These are phyloP conservation scores for Porites australiensis DNA, from an alignment of 64 coral and sea anemone genomes.

Conservation along the genomic window DNA sequence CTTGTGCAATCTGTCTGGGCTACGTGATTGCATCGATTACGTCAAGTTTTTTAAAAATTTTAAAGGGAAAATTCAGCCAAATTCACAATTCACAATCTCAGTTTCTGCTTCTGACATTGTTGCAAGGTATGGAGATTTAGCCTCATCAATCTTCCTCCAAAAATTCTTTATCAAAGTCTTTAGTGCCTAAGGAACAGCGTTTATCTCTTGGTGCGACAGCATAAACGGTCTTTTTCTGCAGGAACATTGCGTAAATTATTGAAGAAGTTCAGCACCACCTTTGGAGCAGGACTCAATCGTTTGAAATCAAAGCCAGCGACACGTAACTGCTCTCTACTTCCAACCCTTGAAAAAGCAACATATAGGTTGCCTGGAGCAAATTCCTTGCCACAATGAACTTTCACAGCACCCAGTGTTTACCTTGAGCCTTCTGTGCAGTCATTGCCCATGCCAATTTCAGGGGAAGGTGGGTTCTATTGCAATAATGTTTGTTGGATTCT, in stretches of 20 bases:
- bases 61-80: no score
- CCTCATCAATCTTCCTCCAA: no score
- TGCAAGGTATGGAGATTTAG: no score
- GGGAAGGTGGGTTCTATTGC: not conserved
- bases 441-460: conserved; percentile 22
- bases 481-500: not conserved
- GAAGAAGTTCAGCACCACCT: conserved; percentile 16
- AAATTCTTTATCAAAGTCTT: no score
- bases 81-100: no score
- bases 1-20: no score
- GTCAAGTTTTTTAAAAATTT: no score
- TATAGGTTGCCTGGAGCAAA: conserved; percentile 32
- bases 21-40: no score
- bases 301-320: not conserved
- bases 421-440: conserved; percentile 19
- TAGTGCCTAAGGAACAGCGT: no score
- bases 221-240: not conserved
- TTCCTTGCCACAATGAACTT: not conserved
- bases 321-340: conserved; percentile 1
- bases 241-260: not conserved
- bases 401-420: conserved; percentile 4
- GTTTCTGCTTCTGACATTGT: no score
- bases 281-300: not conserved
- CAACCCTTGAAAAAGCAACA: conserved; percentile 30
- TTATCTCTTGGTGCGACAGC: not conserved